phyloP scores from a whole-genome alignment of 2,888 invertebrate species.

The Drosophila barbarae region DNA sequence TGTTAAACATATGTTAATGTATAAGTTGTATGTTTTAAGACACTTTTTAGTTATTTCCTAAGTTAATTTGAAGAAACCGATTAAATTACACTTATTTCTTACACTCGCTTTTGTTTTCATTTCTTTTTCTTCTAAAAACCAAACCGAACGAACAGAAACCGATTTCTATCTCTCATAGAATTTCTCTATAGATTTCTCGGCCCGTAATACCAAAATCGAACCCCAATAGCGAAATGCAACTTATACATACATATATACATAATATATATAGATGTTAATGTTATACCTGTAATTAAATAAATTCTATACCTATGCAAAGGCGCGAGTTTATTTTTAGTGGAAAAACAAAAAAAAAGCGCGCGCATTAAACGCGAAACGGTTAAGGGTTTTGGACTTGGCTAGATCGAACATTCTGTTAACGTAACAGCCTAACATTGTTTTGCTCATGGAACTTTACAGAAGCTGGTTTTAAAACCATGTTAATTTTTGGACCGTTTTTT shows the following conservation, averaged over 20 bases:
- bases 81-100: slow-evolving; percentile 70
- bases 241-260: slow-evolving; percentile 54
- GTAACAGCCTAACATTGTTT: too few relatives aligned
- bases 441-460: too few relatives aligned
- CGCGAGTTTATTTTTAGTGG: not conserved
- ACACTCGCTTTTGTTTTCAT: slow-evolving; percentile 60
- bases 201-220: slow-evolving; percentile 41
- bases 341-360: not conserved
- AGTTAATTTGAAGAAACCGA: slow-evolving; percentile 70
- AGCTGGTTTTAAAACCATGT: too few relatives aligned
- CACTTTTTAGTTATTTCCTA: slow-evolving; percentile 73
- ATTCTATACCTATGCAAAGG: slow-evolving; percentile 66
- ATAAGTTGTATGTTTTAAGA: slow-evolving; percentile 63
- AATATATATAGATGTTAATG: slow-evolving; percentile 72
- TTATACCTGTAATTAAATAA: slow-evolving; percentile 71
- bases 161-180: slow-evolving; percentile 41
- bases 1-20: slow-evolving; percentile 49
- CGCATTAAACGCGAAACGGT: not conserved
- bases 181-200: slow-evolving; percentile 23
- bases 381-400: not conserved
- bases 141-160: slow-evolving; percentile 22
- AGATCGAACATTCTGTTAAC: not conserved
- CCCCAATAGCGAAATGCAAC: slow-evolving; percentile 67
- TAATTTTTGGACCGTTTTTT: too few relatives aligned
- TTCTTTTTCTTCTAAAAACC: slow-evolving; percentile 4